Evolutionary conservation across 2,888 invertebrate genomes (phyloP), one percentile per base, ranked within the genome.

Genomic region (Caenorhabditis parvicauda): DNA sequence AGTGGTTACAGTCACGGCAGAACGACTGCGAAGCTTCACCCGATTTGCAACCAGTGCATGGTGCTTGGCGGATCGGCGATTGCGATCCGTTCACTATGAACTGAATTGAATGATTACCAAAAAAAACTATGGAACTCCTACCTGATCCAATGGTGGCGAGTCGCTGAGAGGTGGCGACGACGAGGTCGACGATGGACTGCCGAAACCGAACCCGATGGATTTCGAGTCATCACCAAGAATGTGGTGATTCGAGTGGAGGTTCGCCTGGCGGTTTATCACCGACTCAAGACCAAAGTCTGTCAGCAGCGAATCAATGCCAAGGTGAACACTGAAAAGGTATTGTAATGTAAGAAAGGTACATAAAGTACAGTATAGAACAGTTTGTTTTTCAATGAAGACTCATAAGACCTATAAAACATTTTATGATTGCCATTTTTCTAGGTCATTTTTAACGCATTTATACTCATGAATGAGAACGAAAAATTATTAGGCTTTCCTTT

Each of bases 41-140:
- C 14, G 70, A 72, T 84, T 94, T 95, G 86, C 96, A 96, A 81
- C 92, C 93, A 75, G 93, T 94, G 86, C 94, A 95, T 41, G 24
- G 58, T 27, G 21, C n/a, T n/a, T n/a, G n/a, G n/a, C 39, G 43
- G 39, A 46, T 7, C 29, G 6, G 35, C 12, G 7, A 44, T 12
- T 12, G 50, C 27, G 7, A 49, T 14, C 35, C 12, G n/a, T n/a
- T n/a, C n/a, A n/a, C n/a, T n/a, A n/a, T n/a, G n/a, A n/a, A n/a
- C n/a, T n/a, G n/a, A n/a, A n/a, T n/a, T n/a, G n/a, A n/a, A n/a
- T n/a, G 35, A 12, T 9, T 35, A 12, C 35, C 9, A 35, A 35
- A n/a, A n/a, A n/a, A n/a, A n/a, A n/a, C n/a, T n/a, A n/a, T n/a
- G n/a, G n/a, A n/a, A n/a, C 12, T n/a, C 12, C 35, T n/a, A n/a